Conservation (phyloP, 1,140 invertebrate genomes). For the Magallana ariakensis region DNA sequence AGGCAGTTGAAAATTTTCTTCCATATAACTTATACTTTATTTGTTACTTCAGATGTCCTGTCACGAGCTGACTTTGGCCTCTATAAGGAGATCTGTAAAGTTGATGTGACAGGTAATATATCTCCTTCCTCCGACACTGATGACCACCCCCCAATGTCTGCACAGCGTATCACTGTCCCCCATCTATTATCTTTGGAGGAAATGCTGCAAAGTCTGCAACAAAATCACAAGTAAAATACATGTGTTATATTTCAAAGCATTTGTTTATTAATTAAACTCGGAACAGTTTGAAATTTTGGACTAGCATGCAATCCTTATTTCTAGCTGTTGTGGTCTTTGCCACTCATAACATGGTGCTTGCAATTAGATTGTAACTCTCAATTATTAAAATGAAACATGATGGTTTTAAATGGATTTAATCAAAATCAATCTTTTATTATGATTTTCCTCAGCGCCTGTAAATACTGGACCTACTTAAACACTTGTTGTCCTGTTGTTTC, state of each 20-base stretch:
- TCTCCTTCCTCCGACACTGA: background rate
- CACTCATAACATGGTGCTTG: too few species aligned
- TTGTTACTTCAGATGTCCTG: background rate
- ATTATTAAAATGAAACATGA: too few species aligned
- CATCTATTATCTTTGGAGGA: background rate
- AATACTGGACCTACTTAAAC: background rate
- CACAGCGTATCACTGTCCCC: too few species aligned
- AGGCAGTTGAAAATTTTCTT: too few species aligned
- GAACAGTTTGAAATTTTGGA: too few species aligned
- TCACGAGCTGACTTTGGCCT: background rate
- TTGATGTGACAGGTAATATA: background rate
- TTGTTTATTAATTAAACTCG: too few species aligned
- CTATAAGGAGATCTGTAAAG: background rate
- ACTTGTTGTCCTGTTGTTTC: slow-evolving; percentile 5
- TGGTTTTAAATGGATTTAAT: too few species aligned
- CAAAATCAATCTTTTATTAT: background rate
- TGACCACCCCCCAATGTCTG: background rate
- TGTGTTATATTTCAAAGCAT: background rate
- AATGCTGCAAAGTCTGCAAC: background rate
- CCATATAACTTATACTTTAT: too few species aligned
- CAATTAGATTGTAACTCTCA: too few species aligned
- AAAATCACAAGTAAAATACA: background rate
- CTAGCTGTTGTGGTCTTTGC: too few species aligned
- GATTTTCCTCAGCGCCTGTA: background rate
- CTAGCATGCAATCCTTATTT: too few species aligned